Conservation (phyloP, 2,888 invertebrate genomes). For the Volucella zonaria region DNA sequence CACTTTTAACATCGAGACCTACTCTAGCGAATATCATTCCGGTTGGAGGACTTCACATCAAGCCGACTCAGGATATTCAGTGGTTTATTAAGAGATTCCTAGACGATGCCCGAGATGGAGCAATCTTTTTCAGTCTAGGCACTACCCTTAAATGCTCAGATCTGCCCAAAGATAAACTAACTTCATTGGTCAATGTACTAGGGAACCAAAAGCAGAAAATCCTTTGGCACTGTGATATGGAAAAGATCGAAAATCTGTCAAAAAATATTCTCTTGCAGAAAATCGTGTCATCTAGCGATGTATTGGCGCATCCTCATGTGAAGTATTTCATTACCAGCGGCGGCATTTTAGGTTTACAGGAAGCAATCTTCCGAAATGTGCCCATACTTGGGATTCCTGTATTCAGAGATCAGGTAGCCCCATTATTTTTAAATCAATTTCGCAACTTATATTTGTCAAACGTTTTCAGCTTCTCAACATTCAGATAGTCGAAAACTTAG, state of each 20-base stretch:
- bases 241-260: conserved; percentile 79
- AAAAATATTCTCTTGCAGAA: conserved; percentile 82
- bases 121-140: conserved; percentile 83
- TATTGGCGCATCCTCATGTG: conserved; percentile 83
- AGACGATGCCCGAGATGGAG: conserved; percentile 82
- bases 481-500: conserved; percentile 77
- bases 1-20: conserved; percentile 82
- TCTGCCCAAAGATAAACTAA: conserved; percentile 80
- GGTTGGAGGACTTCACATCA: conserved; percentile 84
- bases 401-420: conserved; percentile 80
- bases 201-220: conserved; percentile 80
- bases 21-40: conserved; percentile 83
- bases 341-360: conserved; percentile 81
- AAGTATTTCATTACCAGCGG: conserved; percentile 83
- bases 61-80: conserved; percentile 80
- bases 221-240: conserved; percentile 83
- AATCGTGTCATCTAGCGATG: conserved; percentile 84
- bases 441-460: conserved; percentile 49
- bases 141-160: conserved; percentile 82
- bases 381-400: conserved; percentile 83
- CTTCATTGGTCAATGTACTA: conserved; percentile 80
- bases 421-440: background rate
- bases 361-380: conserved; percentile 82
- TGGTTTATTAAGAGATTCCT: conserved; percentile 82
- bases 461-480: conserved; percentile 78